A percentile compares a stretch with the other conserved stretches of the same genome.
Conservation (phyloP, 2,113 vertebrate genomes). For the Anguilla japonica region DNA sequence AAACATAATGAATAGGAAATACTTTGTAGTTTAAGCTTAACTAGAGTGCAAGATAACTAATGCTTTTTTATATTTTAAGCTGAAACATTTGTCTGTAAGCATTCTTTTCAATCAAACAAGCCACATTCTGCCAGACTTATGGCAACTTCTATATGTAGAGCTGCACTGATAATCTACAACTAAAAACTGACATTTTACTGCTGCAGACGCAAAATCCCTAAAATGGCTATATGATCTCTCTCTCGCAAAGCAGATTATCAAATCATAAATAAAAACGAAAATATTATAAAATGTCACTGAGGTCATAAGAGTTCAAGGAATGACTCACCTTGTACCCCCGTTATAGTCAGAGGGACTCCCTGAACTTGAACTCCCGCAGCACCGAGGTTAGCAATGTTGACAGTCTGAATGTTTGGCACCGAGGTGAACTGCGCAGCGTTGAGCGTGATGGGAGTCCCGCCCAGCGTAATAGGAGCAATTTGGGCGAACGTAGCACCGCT, state of each 20-base stretch:
- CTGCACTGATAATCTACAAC: background rate
- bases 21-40: background rate
- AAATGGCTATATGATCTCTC: background rate
- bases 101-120: too few species aligned
- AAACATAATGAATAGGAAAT: too few species aligned
- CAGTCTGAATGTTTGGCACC: slow-evolving; percentile 93
- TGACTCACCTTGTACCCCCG: slow-evolving; percentile 91
- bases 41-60: background rate
- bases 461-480: slow-evolving; percentile 85
- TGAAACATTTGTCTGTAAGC: too few species aligned
- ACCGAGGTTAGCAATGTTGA: slow-evolving; percentile 92
- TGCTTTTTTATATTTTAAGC: too few species aligned
- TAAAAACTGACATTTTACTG: background rate
- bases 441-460: slow-evolving; percentile 89
- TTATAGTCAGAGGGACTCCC: slow-evolving; percentile 95
- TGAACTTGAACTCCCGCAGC: slow-evolving; percentile 92
- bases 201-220: background rate
- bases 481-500: slow-evolving; percentile 79
- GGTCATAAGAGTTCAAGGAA: slow-evolving; percentile 27
- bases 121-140: background rate
- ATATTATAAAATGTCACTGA: background rate
- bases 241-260: background rate
- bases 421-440: slow-evolving; percentile 94
- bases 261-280: background rate
- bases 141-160: background rate